Evolutionary conservation across 1,140 invertebrate species (phyloP).

Genomic region (Cydia fagiglandana): DNA sequence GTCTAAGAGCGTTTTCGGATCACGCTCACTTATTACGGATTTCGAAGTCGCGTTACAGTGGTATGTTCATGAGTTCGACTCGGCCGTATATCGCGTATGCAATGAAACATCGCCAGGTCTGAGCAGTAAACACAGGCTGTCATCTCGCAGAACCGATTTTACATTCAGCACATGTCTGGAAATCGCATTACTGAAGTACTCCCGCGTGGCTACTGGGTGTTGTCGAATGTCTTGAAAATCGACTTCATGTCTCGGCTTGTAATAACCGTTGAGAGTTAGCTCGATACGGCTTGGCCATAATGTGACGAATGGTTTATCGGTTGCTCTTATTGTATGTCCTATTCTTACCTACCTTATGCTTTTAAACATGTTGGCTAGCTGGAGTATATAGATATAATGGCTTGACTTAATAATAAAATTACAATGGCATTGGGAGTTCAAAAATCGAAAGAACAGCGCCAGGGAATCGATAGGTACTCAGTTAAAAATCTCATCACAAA

Average conservation of each 20-base stretch:
- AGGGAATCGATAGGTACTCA: no score
- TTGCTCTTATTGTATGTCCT: no score
- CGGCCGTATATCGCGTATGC: background rate
- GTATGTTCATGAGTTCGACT: background rate
- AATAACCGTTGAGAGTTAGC: background rate
- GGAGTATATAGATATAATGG: no score
- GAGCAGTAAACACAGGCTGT: conserved; percentile 61
- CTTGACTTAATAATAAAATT: no score
- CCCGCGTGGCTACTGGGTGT: conserved; percentile 47
- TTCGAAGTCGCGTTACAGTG: background rate
- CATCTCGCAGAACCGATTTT: conserved; percentile 62
- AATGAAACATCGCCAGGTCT: conserved; percentile 22
- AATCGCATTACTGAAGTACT: conserved; percentile 63
- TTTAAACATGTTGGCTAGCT: no score
- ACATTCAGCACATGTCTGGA: conserved; percentile 59
- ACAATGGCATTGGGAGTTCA: no score
- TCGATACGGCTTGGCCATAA: background rate
- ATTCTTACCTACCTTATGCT: no score
- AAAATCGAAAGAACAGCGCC: no score
- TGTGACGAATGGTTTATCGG: background rate
- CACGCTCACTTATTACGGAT: background rate
- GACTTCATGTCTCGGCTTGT: conserved; percentile 22
- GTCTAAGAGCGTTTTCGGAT: background rate
- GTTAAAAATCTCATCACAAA: no score
- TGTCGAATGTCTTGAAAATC: conserved; percentile 39